These are phyloP conservation scores for Chloropsis hardwickii DNA, from an alignment of 2,113 vertebrate genomes.

Conservation along the genomic window DNA sequence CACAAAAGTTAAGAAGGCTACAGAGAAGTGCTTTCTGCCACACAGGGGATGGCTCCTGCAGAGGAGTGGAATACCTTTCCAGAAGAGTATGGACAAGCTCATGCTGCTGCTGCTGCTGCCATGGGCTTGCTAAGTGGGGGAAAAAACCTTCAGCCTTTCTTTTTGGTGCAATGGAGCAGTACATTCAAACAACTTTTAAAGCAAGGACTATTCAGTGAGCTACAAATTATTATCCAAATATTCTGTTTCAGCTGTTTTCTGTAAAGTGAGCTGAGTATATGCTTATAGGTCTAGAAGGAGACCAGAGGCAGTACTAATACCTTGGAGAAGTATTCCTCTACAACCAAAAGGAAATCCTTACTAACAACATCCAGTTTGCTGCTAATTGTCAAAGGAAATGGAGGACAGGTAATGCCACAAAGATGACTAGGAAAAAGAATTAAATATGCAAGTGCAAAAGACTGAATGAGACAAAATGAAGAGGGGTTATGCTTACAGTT, in stretches of 20 bases:
- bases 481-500: not conserved
- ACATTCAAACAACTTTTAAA: not conserved
- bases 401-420: not conserved
- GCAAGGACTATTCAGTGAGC: not conserved
- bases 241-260: not conserved
- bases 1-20: not conserved
- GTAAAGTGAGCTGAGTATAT: not conserved
- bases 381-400: not conserved
- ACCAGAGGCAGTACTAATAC: not conserved
- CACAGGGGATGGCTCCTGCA: not conserved
- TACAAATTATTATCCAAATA: not conserved
- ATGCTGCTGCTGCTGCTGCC: not conserved
- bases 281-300: not conserved
- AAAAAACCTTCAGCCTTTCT: not conserved
- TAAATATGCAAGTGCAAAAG: not conserved
- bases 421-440: not conserved
- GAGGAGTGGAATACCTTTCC: not conserved
- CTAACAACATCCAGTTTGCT: not conserved
- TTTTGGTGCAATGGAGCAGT: not conserved
- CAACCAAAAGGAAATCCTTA: not conserved
- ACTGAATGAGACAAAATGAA: not conserved
- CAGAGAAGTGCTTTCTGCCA: not conserved
- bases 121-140: rapidly evolving
- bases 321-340: not conserved
- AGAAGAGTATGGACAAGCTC: not conserved